Percentiles rank a stretch among this genome's conserved stretches.
Conservation (phyloP, 2,797 vertebrate genomes). For the Cichlasoma orientale region DNA sequence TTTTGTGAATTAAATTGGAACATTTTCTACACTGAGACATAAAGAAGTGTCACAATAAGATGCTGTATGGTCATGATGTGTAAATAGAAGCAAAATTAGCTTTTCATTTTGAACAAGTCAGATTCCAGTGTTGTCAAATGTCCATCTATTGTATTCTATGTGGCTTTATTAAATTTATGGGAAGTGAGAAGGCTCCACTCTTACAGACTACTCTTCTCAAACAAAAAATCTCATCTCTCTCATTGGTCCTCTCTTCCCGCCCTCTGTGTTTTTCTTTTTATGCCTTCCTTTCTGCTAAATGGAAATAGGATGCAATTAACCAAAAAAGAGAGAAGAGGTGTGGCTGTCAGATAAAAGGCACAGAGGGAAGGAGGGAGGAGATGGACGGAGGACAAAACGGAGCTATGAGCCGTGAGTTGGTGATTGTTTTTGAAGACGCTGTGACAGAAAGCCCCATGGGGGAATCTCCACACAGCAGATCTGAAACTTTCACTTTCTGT, state of each 20-base stretch:
- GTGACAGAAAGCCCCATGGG: conserved; percentile 57
- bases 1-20: background rate
- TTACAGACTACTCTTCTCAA: background rate
- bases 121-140: background rate
- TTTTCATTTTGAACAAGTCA: background rate
- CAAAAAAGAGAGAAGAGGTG: conserved; percentile 55
- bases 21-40: background rate
- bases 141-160: background rate
- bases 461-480: conserved; percentile 50
- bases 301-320: conserved; percentile 66
- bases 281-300: conserved; percentile 49
- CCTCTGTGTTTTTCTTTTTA: background rate
- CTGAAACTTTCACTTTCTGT: conserved; percentile 38
- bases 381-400: conserved; percentile 42
- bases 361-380: conserved; percentile 33
- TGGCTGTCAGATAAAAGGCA: conserved; percentile 66
- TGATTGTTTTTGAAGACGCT: conserved; percentile 61
- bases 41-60: background rate
- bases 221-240: conserved; percentile 13
- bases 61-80: background rate
- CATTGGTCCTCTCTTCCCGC: background rate
- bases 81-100: background rate
- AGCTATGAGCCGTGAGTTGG: conserved; percentile 17
- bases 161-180: background rate
- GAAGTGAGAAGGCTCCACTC: background rate